phyloP scores from a whole-genome alignment of 2,888 invertebrate species.

The Ectropis crepuscularia region DNA sequence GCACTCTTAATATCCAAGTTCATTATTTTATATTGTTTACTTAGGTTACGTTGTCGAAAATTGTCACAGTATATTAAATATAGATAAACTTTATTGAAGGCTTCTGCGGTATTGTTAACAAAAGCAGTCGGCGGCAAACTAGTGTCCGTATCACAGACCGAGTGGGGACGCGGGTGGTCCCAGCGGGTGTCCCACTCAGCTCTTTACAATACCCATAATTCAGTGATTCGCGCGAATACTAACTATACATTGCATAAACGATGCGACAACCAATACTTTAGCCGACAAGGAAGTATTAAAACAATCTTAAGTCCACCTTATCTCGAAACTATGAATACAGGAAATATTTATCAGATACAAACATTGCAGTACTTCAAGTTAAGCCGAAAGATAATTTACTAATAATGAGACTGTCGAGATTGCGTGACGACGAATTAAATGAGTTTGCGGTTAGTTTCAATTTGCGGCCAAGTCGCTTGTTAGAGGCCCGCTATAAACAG shows the following conservation, averaged over 20 bases:
- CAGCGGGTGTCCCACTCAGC: slow-evolving; percentile 71
- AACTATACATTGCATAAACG: slow-evolving; percentile 68
- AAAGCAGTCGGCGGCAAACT: slow-evolving; percentile 43
- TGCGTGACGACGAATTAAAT: slow-evolving; percentile 71
- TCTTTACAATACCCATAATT: slow-evolving; percentile 77
- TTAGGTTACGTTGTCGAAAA: background rate
- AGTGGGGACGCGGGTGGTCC: slow-evolving; percentile 74
- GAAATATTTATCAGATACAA: slow-evolving; percentile 50
- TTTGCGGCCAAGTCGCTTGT: slow-evolving; percentile 70
- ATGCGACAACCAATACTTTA: slow-evolving; percentile 69
- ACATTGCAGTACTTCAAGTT: slow-evolving; percentile 33
- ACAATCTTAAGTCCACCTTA: slow-evolving; percentile 60
- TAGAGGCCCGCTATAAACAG: slow-evolving; percentile 62
- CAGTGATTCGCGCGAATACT: slow-evolving; percentile 78
- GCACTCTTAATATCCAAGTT: too few relatives aligned
- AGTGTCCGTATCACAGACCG: slow-evolving; percentile 49
- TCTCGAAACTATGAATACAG: slow-evolving; percentile 47
- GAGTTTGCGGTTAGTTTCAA: slow-evolving; percentile 71
- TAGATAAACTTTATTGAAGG: slow-evolving; percentile 24
- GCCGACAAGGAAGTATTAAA: slow-evolving; percentile 70
- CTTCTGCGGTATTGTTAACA: slow-evolving; percentile 37
- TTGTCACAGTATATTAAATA: slow-evolving; percentile 5
- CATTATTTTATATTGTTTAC: too few relatives aligned
- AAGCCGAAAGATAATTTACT: slow-evolving; percentile 38
- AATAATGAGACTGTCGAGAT: slow-evolving; percentile 52